Conservation (phyloP, 2,797 vertebrate species). For the Parauchenoglanis punctatus region DNA sequence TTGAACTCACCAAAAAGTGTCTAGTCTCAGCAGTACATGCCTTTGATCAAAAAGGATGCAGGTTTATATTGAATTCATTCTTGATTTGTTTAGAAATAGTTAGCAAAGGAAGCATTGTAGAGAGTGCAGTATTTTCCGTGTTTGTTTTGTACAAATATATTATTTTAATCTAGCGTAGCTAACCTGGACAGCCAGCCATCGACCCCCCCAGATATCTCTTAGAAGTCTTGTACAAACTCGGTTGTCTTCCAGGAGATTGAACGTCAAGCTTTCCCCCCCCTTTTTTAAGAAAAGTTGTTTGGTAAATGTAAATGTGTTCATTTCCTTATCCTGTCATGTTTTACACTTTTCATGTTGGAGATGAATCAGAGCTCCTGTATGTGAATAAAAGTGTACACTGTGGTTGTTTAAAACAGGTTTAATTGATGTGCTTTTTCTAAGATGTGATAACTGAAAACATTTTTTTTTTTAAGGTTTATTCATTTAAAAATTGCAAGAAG, state of each 20-base stretch:
- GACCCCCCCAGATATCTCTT: not conserved
- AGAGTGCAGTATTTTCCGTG: conserved; percentile 18
- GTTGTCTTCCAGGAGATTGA: not conserved
- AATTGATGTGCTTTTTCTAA: not conserved
- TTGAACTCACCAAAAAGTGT: not conserved
- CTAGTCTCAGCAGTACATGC: not conserved
- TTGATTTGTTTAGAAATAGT: not conserved
- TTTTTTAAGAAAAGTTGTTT: not conserved
- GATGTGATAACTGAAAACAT: not conserved
- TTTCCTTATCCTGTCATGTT: not conserved
- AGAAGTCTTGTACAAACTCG: not conserved
- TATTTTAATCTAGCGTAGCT: not conserved
- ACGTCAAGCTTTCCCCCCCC: fast-evolving
- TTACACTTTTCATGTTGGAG: conserved; percentile 10
- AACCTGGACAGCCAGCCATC: no score
- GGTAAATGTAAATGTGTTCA: conserved; percentile 1
- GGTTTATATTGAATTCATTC: not conserved
- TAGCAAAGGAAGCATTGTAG: not conserved
- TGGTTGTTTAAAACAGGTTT: conserved; percentile 6
- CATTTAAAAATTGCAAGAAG: no score
- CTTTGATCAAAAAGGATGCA: not conserved
- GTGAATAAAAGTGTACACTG: conserved; percentile 16
- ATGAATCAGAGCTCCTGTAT: not conserved
- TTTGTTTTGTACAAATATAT: not conserved
- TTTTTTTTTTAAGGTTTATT: no score